phyloP scores from a whole-genome alignment of 2,888 invertebrate species.

The Tetragonula carbonaria region DNA sequence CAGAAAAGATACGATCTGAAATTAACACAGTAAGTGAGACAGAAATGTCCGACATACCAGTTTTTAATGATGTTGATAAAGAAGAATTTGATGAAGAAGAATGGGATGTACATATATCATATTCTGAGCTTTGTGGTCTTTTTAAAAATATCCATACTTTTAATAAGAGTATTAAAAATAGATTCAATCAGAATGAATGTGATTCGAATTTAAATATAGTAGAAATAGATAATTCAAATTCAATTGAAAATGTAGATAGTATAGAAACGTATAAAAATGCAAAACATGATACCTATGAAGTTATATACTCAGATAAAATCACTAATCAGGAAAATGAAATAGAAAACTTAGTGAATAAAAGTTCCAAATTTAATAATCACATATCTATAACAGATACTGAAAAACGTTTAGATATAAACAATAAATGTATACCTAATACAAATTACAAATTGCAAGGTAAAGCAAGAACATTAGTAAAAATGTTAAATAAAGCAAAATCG shows the following conservation, averaged over 20 bases:
- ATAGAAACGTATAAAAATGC: background rate
- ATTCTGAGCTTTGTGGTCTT: background rate
- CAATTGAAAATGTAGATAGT: background rate
- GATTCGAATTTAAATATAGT: background rate
- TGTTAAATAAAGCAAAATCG: conserved; percentile 27
- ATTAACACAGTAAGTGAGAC: background rate
- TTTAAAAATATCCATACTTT: background rate
- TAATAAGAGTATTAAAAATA: background rate
- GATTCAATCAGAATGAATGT: background rate
- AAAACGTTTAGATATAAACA: background rate
- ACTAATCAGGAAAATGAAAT: background rate
- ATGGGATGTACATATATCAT: conserved; percentile 49
- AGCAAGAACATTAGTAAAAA: conserved; percentile 1
- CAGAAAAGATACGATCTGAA: background rate
- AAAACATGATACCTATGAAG: background rate
- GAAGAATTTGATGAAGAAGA: conserved; percentile 51
- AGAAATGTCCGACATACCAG: conserved; percentile 12
- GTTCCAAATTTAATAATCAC: background rate
- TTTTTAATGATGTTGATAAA: conserved; percentile 63
- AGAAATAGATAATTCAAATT: conserved; percentile 13
- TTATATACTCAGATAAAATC: background rate
- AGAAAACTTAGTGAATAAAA: background rate
- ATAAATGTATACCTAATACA: background rate
- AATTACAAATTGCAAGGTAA: background rate
- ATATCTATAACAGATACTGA: background rate